A percentile compares a stretch with the other conserved stretches of the same genome.
These are phyloP conservation scores for Portevinia maculata DNA, from an alignment of 2,888 invertebrate species.

Conservation along the genomic window DNA sequence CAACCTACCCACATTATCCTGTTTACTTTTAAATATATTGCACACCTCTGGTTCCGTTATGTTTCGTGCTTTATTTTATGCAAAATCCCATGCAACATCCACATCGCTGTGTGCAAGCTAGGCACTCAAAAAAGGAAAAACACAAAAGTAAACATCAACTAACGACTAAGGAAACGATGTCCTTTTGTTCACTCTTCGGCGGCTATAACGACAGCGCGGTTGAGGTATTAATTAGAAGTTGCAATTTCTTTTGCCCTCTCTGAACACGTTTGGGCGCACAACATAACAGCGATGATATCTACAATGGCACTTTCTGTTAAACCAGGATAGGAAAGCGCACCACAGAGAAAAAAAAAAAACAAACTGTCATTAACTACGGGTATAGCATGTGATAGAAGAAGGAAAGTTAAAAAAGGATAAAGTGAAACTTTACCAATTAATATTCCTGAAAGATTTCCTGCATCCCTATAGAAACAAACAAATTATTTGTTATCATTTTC, in stretches of 20 bases:
- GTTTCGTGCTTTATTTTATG: neutral
- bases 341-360: conserved; percentile 11
- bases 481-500: conserved; percentile 40
- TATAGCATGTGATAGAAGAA: conserved; percentile 15
- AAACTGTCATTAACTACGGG: conserved; percentile 28
- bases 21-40: conserved; percentile 37
- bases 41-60: conserved; percentile 43
- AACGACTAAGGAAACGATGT: conserved; percentile 56
- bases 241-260: conserved; percentile 66
- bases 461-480: conserved; percentile 40
- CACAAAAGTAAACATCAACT: conserved; percentile 51
- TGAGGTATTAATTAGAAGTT: conserved; percentile 73
- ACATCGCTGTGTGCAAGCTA: conserved; percentile 45
- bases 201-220: conserved; percentile 37
- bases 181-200: conserved; percentile 53
- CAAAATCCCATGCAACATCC: conserved; percentile 31
- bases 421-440: conserved; percentile 72
- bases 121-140: conserved; percentile 4
- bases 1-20: neutral
- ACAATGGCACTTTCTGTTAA: conserved; percentile 57
- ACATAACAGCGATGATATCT: conserved; percentile 59
- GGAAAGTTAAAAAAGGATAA: conserved; percentile 33
- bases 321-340: conserved; percentile 31
- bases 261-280: conserved; percentile 18
- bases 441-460: conserved; percentile 66